phyloP scores from a whole-genome alignment of 2,888 invertebrate species.

The Dicranocentrus wangi region DNA sequence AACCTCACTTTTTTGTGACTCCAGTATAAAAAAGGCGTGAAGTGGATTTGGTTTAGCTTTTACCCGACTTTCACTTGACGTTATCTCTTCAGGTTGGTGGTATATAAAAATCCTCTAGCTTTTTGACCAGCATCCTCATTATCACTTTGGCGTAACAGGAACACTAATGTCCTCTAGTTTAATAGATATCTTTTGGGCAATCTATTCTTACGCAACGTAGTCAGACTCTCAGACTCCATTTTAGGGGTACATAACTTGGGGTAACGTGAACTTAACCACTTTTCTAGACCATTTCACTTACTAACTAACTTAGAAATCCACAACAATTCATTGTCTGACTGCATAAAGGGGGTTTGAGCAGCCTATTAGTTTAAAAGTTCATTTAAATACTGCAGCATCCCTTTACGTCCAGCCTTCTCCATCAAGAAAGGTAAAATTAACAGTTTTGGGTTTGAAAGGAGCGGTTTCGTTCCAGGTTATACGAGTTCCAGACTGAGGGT shows the following conservation, averaged over 20 bases:
- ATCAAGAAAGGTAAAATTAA: too few species aligned
- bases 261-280: conserved; percentile 10
- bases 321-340: background rate
- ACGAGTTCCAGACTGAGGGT: too few species aligned
- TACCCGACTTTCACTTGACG: conserved; percentile 31
- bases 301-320: background rate
- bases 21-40: too few species aligned
- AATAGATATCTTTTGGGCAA: background rate
- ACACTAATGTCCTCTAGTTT: too few species aligned
- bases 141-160: conserved; percentile 41
- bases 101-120: conserved; percentile 49
- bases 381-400: too few species aligned
- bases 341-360: too few species aligned
- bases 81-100: background rate
- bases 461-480: too few species aligned
- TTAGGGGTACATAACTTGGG: conserved; percentile 39
- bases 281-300: background rate
- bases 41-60: conserved; percentile 10
- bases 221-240: background rate
- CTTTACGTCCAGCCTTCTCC: too few species aligned
- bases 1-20: too few species aligned
- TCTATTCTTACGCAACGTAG: background rate
- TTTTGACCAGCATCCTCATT: conserved; percentile 43
- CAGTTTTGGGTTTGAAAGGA: too few species aligned
- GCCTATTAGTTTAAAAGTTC: too few species aligned